phyloP scores from a whole-genome alignment of 2,797 vertebrate species.

The Anisognathus igniventris region DNA sequence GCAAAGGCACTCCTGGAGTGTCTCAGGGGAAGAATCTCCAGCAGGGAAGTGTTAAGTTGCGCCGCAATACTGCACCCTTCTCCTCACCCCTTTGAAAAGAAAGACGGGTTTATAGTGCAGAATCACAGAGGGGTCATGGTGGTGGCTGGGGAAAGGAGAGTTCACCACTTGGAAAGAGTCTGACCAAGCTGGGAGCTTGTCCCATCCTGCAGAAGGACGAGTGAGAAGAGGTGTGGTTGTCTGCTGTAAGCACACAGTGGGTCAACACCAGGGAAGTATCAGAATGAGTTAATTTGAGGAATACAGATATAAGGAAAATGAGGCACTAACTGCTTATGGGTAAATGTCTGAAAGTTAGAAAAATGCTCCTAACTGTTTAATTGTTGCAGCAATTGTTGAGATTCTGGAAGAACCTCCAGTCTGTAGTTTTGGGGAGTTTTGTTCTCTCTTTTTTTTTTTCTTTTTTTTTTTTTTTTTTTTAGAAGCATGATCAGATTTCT shows the following conservation, averaged over 20 bases:
- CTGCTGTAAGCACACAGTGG: fast-evolving
- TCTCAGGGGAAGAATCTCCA: neutral
- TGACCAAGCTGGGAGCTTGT: neutral
- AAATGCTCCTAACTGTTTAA: neutral
- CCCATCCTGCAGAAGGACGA: neutral
- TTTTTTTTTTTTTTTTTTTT: neutral
- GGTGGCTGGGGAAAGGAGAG: neutral
- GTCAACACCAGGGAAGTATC: neutral
- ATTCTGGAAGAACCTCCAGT: neutral
- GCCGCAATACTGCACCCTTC: neutral
- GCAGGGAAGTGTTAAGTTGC: neutral
- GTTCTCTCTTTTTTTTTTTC: neutral
- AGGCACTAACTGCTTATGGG: neutral
- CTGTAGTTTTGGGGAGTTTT: neutral
- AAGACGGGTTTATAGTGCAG: neutral
- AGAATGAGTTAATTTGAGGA: neutral
- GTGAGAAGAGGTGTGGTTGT: neutral
- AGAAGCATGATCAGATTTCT: neutral
- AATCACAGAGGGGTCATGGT: neutral
- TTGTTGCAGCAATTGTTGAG: neutral
- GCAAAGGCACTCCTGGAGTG: neutral
- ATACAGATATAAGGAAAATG: neutral
- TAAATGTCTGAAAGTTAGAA: neutral
- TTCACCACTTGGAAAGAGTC: neutral
- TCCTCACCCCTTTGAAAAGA: neutral